A percentile compares a stretch with the other conserved stretches of the same genome.
These are phyloP conservation scores for Gallinago paraguaiae DNA, from an alignment of 2,113 vertebrate species.

Conservation along the genomic window DNA sequence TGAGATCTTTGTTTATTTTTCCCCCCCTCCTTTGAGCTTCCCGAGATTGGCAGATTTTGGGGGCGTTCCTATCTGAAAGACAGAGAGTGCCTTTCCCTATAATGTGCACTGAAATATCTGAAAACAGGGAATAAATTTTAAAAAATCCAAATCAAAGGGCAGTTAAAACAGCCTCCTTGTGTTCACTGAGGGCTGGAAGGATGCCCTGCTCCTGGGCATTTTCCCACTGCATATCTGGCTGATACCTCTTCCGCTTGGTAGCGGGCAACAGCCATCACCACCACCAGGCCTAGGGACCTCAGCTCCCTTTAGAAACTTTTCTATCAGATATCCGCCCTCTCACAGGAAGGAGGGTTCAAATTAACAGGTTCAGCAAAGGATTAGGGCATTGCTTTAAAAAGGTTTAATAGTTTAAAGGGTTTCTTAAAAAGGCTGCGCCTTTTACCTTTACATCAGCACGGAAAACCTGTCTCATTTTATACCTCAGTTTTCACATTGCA, in stretches of 20 bases:
- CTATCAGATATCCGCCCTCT: background rate
- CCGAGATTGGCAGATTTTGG: background rate
- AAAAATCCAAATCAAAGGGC: background rate
- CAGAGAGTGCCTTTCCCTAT: background rate
- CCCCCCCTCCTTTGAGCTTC: background rate
- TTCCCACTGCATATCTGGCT: background rate
- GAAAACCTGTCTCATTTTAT: background rate
- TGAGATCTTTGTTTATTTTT: background rate
- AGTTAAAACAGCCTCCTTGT: background rate
- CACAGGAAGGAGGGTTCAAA: background rate
- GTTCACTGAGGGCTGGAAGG: background rate
- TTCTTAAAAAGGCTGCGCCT: background rate
- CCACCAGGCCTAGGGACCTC: background rate
- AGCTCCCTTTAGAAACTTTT: background rate
- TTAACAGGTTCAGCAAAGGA: background rate
- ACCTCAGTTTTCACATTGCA: background rate
- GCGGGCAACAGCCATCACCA: background rate
- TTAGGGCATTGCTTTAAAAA: background rate
- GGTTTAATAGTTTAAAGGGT: background rate
- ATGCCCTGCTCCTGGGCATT: background rate
- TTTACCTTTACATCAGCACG: background rate
- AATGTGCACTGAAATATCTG: background rate
- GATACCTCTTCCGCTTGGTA: background rate
- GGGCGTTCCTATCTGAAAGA: background rate
- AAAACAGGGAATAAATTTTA: background rate